These are phyloP conservation scores for Mythimna impura DNA, from an alignment of 2,888 invertebrate species.

Conservation along the genomic window DNA sequence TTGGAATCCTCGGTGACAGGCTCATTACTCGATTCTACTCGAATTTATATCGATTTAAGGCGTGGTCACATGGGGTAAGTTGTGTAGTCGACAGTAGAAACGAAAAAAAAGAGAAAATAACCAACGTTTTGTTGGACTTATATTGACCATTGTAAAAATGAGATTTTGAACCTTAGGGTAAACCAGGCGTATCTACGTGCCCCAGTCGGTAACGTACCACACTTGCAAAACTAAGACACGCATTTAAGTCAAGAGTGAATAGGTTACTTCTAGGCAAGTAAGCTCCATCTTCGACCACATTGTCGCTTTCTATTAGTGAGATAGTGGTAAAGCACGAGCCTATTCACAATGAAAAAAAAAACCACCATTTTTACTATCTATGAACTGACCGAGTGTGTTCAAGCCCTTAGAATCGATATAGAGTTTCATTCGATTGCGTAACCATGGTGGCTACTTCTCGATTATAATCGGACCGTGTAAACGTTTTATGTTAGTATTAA, in stretches of 20 bases:
- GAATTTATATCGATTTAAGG: slow-evolving; percentile 52
- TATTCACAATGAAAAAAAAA: too few species aligned
- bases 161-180: too few species aligned
- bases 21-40: slow-evolving; percentile 65
- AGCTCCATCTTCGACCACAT: too few species aligned
- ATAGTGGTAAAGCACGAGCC: too few species aligned
- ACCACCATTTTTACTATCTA: neutral
- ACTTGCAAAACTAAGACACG: too few species aligned
- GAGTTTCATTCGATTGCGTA: slow-evolving; percentile 64
- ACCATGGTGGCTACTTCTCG: slow-evolving; percentile 58
- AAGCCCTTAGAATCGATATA: slow-evolving; percentile 47
- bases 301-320: too few species aligned
- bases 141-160: too few species aligned
- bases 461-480: slow-evolving; percentile 61
- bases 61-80: slow-evolving; percentile 1
- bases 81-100: neutral
- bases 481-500: slow-evolving; percentile 52
- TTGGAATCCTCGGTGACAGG: slow-evolving; percentile 70
- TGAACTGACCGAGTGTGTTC: slow-evolving; percentile 21
- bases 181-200: too few species aligned
- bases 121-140: too few species aligned
- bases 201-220: too few species aligned
- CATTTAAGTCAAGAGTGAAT: too few species aligned
- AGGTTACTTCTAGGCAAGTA: too few species aligned
- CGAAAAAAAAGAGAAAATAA: neutral